Evolutionary conservation across 2,113 vertebrate genomes (phyloP).

Genomic region (Grallaria varia): DNA sequence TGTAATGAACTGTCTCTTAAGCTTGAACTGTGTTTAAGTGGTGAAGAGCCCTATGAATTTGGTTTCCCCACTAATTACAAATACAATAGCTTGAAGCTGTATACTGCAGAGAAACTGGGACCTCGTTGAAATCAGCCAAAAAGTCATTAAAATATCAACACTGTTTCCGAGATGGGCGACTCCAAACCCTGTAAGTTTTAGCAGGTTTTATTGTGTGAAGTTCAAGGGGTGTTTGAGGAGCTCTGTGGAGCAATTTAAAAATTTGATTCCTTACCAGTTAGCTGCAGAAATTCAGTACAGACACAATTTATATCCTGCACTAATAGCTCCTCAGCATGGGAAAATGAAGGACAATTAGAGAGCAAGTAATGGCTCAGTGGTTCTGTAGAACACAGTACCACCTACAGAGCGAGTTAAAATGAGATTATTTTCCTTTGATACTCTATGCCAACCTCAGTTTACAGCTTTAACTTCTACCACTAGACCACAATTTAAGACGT

Average conservation of each 20-base stretch:
- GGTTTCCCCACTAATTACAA: not conserved
- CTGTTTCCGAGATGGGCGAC: not conserved
- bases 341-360: conserved; percentile 21
- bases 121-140: not conserved
- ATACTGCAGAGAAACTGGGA: not conserved
- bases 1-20: not conserved
- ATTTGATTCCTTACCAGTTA: not conserved
- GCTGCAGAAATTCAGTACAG: not conserved
- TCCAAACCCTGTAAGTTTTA: not conserved
- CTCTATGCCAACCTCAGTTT: not conserved
- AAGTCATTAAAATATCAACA: not conserved
- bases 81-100: not conserved
- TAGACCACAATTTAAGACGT: not conserved
- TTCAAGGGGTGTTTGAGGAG: not conserved
- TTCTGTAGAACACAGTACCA: not conserved
- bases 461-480: conserved; percentile 6
- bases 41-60: not conserved
- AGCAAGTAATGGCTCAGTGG: conserved; percentile 16
- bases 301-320: not conserved
- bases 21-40: not conserved
- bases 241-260: not conserved
- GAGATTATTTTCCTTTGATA: conserved; percentile 18
- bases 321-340: not conserved
- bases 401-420: not conserved
- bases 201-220: not conserved